Evolutionary conservation across 37 sponge, comb jelly and placozoan genomes (phyloP).

Genomic region (Mnemiopsis leidyi): DNA sequence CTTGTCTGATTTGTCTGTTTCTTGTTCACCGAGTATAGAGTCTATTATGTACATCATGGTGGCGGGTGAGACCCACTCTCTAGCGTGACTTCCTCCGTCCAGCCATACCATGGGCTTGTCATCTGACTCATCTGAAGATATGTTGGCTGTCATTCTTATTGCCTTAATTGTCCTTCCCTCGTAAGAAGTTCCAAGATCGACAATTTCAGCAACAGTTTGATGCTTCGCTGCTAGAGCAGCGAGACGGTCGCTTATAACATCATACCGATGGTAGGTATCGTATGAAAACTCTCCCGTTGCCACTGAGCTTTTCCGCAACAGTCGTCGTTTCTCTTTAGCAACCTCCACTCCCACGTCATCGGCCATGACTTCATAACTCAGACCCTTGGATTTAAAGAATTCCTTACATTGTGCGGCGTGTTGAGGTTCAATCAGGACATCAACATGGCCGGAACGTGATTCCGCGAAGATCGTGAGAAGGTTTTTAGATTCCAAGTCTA

Average conservation of each 20-base stretch:
- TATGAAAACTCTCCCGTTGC: not conserved
- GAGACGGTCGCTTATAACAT: not conserved
- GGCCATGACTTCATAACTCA: not conserved
- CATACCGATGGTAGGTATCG: not conserved
- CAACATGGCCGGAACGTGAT: not conserved
- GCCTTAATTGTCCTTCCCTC: constrained; percentile 2
- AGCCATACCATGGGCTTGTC: constrained; percentile 34
- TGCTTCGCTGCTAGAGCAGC: not conserved
- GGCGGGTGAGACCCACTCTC: constrained; percentile 62
- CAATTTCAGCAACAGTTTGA: not conserved
- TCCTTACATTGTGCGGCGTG: not conserved
- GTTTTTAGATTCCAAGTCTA: not conserved
- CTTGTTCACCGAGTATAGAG: not conserved
- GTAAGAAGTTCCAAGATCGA: too few relatives aligned
- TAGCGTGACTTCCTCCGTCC: constrained; percentile 37
- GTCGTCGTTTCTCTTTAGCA: not conserved
- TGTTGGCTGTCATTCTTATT: not conserved
- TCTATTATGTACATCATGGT: constrained; percentile 33
- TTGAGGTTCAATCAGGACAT: not conserved
- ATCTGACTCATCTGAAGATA: not conserved
- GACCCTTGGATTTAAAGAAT: not conserved
- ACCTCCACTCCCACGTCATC: not conserved
- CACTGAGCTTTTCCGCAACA: not conserved
- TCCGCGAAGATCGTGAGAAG: not conserved
- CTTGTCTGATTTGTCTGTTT: not conserved